Conservation (phyloP, 2,113 vertebrate species). For the Marcusenius ussheri region DNA sequence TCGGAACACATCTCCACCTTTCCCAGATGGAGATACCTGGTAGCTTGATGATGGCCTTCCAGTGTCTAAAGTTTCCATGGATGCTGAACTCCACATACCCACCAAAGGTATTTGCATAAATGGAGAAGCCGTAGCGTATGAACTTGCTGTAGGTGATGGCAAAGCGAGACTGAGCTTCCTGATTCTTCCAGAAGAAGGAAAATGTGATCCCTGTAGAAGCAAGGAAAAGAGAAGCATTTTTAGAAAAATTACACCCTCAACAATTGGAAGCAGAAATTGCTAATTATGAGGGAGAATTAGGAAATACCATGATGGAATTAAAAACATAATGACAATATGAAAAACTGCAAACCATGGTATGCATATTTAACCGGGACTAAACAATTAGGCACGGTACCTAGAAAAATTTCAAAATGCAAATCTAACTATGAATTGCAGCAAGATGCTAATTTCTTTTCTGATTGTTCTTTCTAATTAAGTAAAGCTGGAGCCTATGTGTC, state of each 20-base stretch:
- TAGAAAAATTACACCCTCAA: not conserved
- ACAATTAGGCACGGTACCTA: not conserved
- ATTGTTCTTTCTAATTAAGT: not conserved
- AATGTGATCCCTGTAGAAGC: conserved; percentile 77
- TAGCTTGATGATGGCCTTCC: conserved; percentile 76
- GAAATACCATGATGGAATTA: not conserved
- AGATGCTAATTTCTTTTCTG: not conserved
- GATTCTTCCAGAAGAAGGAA: conserved; percentile 96
- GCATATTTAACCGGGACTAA: not conserved
- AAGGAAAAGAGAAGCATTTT: conserved; percentile 10
- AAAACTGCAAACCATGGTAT: not conserved
- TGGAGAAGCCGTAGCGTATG: conserved; percentile 82
- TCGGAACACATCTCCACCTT: not conserved
- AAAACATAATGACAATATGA: not conserved
- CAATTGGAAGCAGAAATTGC: not conserved
- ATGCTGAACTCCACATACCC: conserved; percentile 84
- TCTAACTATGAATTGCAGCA: not conserved
- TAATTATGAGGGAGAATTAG: not conserved
- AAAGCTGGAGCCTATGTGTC: not conserved
- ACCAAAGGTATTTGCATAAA: conserved; percentile 64
- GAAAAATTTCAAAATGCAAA: not conserved
- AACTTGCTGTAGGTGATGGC: conserved; percentile 72
- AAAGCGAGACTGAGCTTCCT: conserved; percentile 56
- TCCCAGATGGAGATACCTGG: conserved; percentile 65
- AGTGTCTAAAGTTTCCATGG: conserved; percentile 68